Base-by-base conservation (phyloP, 2,888 invertebrate genomes). In the Hyposoter didymator region DNA sequence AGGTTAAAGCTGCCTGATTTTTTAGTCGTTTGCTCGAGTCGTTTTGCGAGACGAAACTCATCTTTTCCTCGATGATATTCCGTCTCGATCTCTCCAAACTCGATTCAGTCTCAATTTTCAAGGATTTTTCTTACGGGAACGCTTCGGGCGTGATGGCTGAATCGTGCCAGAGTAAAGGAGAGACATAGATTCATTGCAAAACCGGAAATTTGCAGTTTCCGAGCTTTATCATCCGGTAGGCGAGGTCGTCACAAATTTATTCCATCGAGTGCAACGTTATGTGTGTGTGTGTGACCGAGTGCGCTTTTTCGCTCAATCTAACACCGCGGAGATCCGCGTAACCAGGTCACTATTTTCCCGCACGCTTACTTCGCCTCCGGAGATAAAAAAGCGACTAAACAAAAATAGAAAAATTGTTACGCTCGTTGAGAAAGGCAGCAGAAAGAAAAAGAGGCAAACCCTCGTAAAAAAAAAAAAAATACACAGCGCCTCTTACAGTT, bases 181-280 rank as follows among this genome's bases (percentile, higher is more conserved):
- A 78, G 78, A 78, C 73, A 78, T 39, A 72, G 78, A 82, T 86
- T 86, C 86, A 86, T 84, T 84, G 84, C 69, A 82, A 82, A 86
- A 86, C 79, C 86, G 86, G 86, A 86, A 86, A 86, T 86, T 86
- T 84, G 84, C 82, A 86, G 84, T 86, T 86, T 86, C 84, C 84
- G 82, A 86, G 72, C 79, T 84, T 82, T 73, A 82, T 86, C 82
- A 82, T 86, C 82, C 84, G 84, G 85, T 83, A 85, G 82, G 80
- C 85, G 85, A 85, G 85, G 82, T 85, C 82, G 82, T 80, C 80
- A 80, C 80, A 72, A 83, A 85, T 85, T 83, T 80, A 80, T 85
- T 80, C 80, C 73, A 49, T 69, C 80, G 73, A 64, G 66, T 75
- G 70, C 74, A 75, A 49, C 73, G 72, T 55, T 35, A 19, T 64